phyloP scores from a whole-genome alignment of 2,113 vertebrate genomes.

The Prunella fulvescens region DNA sequence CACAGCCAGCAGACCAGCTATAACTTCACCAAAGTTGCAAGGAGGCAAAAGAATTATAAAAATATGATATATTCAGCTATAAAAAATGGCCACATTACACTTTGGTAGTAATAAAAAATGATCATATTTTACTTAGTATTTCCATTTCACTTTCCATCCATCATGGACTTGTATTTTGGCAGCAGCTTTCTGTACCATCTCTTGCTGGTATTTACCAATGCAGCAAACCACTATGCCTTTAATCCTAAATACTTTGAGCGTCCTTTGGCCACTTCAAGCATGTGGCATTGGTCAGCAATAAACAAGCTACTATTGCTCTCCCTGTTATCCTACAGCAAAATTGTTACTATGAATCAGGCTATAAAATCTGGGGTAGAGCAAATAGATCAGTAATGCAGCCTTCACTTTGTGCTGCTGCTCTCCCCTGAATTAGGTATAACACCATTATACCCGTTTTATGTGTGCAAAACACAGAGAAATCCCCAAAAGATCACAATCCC shows the following conservation, averaged over 20 bases:
- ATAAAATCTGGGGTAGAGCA: background rate
- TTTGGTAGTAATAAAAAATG: constrained; percentile 6
- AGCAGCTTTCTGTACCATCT: background rate
- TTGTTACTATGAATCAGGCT: background rate
- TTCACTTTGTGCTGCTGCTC: background rate
- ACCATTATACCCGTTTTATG: background rate
- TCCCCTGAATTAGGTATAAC: background rate
- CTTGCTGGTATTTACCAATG: background rate
- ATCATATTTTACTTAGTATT: constrained; percentile 35
- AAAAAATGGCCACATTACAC: background rate
- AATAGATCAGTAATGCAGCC: background rate
- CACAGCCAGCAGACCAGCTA: background rate
- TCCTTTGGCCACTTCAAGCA: background rate
- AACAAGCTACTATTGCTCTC: background rate
- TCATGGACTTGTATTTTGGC: background rate
- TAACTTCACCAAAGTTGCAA: background rate
- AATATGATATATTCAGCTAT: background rate
- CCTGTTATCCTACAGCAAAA: background rate
- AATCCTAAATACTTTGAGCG: background rate
- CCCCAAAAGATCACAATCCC: background rate
- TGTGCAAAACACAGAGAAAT: background rate
- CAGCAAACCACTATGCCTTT: background rate
- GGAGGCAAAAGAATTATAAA: background rate
- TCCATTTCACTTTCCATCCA: background rate
- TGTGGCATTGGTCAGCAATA: background rate